Evolutionary conservation across 2,797 vertebrate species (phyloP), one percentile per base, ranked within the genome.

Genomic region (Aulostomus chinensis): DNA sequence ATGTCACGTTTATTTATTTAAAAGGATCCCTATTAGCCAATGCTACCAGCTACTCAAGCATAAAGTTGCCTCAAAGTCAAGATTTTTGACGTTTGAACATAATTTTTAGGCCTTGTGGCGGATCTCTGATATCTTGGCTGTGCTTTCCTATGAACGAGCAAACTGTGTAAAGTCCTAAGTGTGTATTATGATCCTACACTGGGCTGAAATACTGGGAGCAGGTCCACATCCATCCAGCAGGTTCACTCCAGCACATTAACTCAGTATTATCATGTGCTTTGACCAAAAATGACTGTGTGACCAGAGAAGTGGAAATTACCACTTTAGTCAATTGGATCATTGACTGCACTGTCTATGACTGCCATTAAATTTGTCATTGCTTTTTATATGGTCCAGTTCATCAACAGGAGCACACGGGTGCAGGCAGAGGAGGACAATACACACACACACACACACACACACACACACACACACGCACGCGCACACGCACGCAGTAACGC

Each of bases 331-430:
- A 58, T 72, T 52, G 77, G 64, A 80, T 57, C 67, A 72, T 59
- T 41, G 68, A 67, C 64, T 37, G 50, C 35, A 4, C 30, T 37
- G 67, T 77, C 64, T 65, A 18, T 29, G 42, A 43, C 29, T 1
- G 56, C 58, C 65, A 72, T 85, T 84, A 73, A 83, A 74, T 80
- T 76, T 53, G 62, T 60, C 67, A 74, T 78, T 78, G 58, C 53
- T 47, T 76, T 79, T 85, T 56, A 67, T 70, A 47, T 13, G 42
- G 76, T 55, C 62, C 54, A 67, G 46, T 70, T 73, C 72, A 78
- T 80, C 68, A 61, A 59, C 65, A 65, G 40, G 32, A 75, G 47
- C 39, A 24, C 68, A 76, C 38, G 30, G 43, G 41, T 60, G 43
- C 26, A 35, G 15, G 17, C 40, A 49, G 14, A 52, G 33, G 34